A percentile compares a stretch with the other conserved stretches of the same genome.
Conservation (phyloP, 2,888 invertebrate genomes). For the Hartigia nigra region DNA sequence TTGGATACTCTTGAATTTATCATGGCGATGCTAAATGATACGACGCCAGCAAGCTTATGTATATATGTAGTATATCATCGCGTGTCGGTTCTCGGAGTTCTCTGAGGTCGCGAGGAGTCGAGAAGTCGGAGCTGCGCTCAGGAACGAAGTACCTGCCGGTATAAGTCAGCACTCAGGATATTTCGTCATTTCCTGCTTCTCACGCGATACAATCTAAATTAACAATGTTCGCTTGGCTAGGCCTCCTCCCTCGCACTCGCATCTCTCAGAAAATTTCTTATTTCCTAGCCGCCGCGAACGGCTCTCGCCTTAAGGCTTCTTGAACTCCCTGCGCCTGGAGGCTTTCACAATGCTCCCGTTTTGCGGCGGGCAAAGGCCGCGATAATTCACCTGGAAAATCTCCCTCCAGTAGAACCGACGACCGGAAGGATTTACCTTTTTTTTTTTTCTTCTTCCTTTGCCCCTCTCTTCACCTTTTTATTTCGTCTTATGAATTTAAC, state of each 20-base stretch:
- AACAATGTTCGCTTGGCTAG: slow-evolving; percentile 66
- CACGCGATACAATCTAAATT: slow-evolving; percentile 67
- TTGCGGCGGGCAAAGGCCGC: slow-evolving; percentile 31
- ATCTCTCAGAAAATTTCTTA: slow-evolving; percentile 65
- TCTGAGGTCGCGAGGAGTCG: slow-evolving; percentile 58
- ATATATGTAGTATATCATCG: slow-evolving; percentile 26
- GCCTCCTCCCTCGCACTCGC: slow-evolving; percentile 58
- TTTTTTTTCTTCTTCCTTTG: not conserved
- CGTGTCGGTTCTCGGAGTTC: slow-evolving; percentile 41
- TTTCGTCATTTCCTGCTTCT: slow-evolving; percentile 67
- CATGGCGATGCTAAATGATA: not conserved
- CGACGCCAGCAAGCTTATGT: not conserved
- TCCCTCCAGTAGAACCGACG: slow-evolving; percentile 35
- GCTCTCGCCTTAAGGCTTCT: slow-evolving; percentile 7
- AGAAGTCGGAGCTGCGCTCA: slow-evolving; percentile 47
- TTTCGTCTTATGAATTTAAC: not conserved
- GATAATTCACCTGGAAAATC: slow-evolving; percentile 57
- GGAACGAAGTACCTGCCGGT: slow-evolving; percentile 37
- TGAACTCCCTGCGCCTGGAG: slow-evolving; percentile 14
- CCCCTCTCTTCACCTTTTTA: not conserved
- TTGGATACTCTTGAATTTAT: not conserved
- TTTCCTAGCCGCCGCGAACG: slow-evolving; percentile 49
- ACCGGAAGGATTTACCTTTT: slow-evolving; percentile 27
- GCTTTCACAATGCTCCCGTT: slow-evolving; percentile 23
- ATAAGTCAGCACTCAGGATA: slow-evolving; percentile 66